Evolutionary conservation across 2,113 vertebrate species (phyloP), one percentile per base, ranked within the genome.

Genomic region (Butorides virescens): DNA sequence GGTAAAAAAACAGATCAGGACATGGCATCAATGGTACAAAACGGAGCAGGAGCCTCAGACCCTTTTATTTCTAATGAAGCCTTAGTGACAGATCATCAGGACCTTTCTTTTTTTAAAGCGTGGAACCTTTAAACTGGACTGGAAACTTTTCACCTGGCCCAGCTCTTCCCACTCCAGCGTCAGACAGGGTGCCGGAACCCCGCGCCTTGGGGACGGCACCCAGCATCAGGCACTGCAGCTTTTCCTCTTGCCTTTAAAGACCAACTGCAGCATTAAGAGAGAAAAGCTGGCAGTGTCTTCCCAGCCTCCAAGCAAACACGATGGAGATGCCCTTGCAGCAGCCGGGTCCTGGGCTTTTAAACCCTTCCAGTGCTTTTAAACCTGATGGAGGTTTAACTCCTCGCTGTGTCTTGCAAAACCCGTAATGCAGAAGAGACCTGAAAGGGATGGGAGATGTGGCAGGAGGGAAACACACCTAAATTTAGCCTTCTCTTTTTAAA

Each of bases 161-260:
- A 86, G 84, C 34, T 55, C 80, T 72, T 91, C 66, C 80, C 61
- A 44, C 53, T 52, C n/a, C 29, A 47, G 47, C 5, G 2, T 0
- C 0, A 0, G 37, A 32, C 0, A 1, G 25, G 19, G 29, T 32
- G 16, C 9, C 0, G 2, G 37, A 20, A 78, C 44, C 65, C 61
- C 1, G 0, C 21, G 62, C 58, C 56, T 37, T 2, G 1, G 47
- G 36, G 42, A 52, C 1, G 0, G 42, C 34, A 61, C 10, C 10
- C 0, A 1, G 71, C 50, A 26, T 23, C 49, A 9, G 37, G 39
- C 39, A 34, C 30, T 30, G 75, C 0, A 0, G 50, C 78, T 93
- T 74, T 13, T 79, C 59, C 63, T 93, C 79, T 70, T 3, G 3
- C 4, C 1, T 49, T 79, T 70, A 30, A 79, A 86, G 58, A 76